These are phyloP conservation scores for Nycteola revayana DNA, from an alignment of 2,888 invertebrate species.

Conservation along the genomic window DNA sequence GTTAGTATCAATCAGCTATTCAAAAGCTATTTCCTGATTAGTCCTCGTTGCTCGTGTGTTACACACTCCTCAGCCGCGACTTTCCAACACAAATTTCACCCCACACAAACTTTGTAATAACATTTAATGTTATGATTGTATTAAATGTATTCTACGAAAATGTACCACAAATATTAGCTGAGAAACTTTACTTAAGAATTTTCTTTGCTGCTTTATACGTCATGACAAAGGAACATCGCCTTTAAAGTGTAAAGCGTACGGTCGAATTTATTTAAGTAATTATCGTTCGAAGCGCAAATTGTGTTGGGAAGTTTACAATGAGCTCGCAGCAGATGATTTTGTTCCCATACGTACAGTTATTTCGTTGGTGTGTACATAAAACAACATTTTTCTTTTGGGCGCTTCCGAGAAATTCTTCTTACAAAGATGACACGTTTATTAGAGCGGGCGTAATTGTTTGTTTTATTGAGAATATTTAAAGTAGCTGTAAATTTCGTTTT, in stretches of 20 bases:
- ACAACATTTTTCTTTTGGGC: constrained; percentile 43
- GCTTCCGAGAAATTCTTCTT: constrained; percentile 16
- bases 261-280: constrained; percentile 23
- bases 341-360: constrained; percentile 55
- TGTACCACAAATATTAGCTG: constrained; percentile 63
- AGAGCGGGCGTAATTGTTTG: constrained; percentile 20
- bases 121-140: constrained; percentile 65
- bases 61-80: constrained; percentile 10
- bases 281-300: constrained; percentile 20
- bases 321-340: constrained; percentile 49
- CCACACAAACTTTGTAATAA: constrained; percentile 49
- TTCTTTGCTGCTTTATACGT: constrained; percentile 27
- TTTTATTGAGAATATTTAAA: constrained; percentile 15
- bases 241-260: constrained; percentile 33
- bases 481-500: too few species aligned
- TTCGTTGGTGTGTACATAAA: constrained; percentile 39
- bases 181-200: constrained; percentile 56
- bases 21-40: neutral
- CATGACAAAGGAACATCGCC: neutral
- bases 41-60: neutral
- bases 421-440: constrained; percentile 27
- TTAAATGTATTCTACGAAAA: constrained; percentile 62
- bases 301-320: constrained; percentile 40
- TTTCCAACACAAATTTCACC: constrained; percentile 18
- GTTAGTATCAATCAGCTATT: too few species aligned